phyloP scores from a whole-genome alignment of 2,113 vertebrate species.

The Passer montanus region DNA sequence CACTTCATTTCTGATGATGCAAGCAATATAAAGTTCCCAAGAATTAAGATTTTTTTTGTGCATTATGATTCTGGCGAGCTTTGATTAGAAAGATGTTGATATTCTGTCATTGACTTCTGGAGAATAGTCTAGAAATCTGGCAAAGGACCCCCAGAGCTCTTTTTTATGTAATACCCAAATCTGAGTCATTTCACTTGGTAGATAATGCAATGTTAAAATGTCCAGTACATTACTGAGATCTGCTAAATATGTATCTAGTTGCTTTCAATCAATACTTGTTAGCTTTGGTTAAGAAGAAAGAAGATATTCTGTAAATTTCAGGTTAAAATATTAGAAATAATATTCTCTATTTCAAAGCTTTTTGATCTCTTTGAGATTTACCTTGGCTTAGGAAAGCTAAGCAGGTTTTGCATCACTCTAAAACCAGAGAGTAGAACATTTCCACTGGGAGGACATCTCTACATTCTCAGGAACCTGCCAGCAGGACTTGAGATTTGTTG shows the following conservation, averaged over 20 bases:
- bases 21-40: background rate
- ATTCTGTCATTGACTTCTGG: background rate
- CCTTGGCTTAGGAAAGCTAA: background rate
- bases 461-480: background rate
- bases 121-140: background rate
- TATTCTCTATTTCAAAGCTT: background rate
- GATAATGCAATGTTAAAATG: background rate
- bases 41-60: background rate
- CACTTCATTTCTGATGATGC: background rate
- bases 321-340: background rate
- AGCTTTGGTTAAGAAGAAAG: background rate
- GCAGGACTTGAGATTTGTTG: background rate
- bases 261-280: background rate
- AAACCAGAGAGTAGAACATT: background rate
- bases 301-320: background rate
- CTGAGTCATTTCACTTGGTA: background rate
- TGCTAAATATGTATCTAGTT: background rate
- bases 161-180: background rate
- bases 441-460: background rate
- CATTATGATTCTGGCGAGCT: background rate
- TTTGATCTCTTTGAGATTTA: background rate
- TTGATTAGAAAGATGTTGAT: background rate
- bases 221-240: background rate
- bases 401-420: background rate
- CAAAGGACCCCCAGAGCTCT: background rate